These are phyloP conservation scores for Homarus americanus DNA, from an alignment of 1,140 invertebrate genomes.

Conservation along the genomic window DNA sequence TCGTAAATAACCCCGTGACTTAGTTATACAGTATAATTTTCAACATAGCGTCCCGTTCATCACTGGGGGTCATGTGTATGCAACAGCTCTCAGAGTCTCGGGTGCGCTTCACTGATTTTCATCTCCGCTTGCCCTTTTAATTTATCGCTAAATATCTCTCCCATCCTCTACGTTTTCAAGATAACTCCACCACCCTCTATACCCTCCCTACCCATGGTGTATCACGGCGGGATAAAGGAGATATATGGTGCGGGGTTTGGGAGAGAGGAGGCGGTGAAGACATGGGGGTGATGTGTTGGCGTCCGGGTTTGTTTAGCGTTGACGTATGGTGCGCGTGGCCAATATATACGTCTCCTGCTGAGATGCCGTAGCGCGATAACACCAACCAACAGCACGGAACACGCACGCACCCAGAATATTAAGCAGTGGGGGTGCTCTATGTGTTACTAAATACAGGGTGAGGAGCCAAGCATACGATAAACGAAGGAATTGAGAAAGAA, in stretches of 20 bases:
- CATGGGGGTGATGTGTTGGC: conserved; percentile 51
- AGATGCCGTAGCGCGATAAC: conserved; percentile 64
- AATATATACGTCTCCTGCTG: conserved; percentile 63
- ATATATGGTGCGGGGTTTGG: neutral
- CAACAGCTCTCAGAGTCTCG: conserved; percentile 23
- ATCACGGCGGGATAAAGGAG: neutral
- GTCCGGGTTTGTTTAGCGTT: conserved; percentile 63
- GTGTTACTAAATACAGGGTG: neutral
- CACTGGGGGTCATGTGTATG: conserved; percentile 61
- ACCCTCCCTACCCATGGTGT: neutral
- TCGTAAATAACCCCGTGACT: conserved; percentile 65
- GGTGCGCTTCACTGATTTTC: neutral
- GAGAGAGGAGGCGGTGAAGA: too few relatives aligned
- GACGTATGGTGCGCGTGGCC: conserved; percentile 57
- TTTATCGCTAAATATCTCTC: conserved; percentile 33
- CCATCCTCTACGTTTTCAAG: conserved; percentile 8
- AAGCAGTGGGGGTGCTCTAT: neutral
- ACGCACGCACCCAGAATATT: conserved; percentile 47
- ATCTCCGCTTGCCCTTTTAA: neutral
- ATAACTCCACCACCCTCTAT: too few relatives aligned
- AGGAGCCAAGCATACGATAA: neutral
- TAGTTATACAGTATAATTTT: conserved; percentile 72
- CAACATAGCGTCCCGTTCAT: conserved; percentile 67
- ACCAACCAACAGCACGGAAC: conserved; percentile 54
- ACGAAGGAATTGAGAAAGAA: neutral